phyloP scores from a whole-genome alignment of 2,113 vertebrate genomes.

The Apteryx mantelli region DNA sequence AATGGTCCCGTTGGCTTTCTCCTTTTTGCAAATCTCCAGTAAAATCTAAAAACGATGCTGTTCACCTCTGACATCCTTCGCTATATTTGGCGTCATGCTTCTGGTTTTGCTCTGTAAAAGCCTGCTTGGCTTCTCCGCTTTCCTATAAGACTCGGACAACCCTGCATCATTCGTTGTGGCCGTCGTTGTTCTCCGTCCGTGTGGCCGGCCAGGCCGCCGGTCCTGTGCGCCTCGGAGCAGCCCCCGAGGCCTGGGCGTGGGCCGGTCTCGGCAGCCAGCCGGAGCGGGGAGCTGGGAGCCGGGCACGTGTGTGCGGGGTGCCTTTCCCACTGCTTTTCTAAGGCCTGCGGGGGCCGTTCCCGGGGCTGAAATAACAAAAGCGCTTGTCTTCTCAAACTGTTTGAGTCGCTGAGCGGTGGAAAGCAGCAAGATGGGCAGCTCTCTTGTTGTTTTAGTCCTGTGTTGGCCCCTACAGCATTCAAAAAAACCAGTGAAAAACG shows the following conservation, averaged over 20 bases:
- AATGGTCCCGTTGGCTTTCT: neutral
- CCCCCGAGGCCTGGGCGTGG: no score
- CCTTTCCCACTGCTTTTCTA: neutral
- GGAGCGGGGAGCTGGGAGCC: no score
- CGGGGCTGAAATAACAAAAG: neutral
- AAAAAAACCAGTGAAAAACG: conserved; percentile 20
- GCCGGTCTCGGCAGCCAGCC: no score
- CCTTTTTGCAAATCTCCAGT: neutral
- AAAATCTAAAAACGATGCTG: neutral
- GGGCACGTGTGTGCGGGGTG: neutral
- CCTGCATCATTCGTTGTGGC: neutral
- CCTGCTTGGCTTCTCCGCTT: neutral
- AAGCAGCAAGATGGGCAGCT: conserved; percentile 10
- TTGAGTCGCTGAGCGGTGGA: neutral
- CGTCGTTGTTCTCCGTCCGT: neutral
- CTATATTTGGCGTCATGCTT: neutral
- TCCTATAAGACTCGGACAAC: neutral
- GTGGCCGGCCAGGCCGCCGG: no score
- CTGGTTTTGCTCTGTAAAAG: neutral
- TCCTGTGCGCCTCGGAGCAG: no score
- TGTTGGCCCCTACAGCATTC: conserved; percentile 20
- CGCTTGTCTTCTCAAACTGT: conserved; percentile 10
- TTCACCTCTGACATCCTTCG: neutral
- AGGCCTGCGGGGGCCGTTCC: neutral
- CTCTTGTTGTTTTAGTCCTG: conserved; percentile 32